Conservation (phyloP, 2,113 vertebrate genomes). For the Trematomus loennbergii region DNA sequence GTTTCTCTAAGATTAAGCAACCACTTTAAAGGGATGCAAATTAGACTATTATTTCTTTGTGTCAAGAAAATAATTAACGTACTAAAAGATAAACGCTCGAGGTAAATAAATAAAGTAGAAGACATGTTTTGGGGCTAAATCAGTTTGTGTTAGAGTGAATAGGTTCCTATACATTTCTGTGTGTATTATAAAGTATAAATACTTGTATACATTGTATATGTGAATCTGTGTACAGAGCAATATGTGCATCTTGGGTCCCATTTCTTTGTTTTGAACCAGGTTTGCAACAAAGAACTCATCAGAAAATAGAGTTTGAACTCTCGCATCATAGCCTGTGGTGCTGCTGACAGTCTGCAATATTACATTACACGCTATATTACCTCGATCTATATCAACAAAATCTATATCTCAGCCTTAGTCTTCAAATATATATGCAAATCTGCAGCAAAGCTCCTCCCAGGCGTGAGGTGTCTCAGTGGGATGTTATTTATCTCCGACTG, state of each 20-base stretch:
- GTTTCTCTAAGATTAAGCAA: constrained; percentile 5
- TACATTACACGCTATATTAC: constrained; percentile 32
- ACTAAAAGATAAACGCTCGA: not conserved
- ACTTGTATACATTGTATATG: not conserved
- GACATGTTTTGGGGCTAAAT: not conserved
- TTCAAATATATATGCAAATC: constrained; percentile 54
- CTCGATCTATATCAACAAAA: constrained; percentile 21
- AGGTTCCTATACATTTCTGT: not conserved
- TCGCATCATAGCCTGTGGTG: constrained; percentile 1
- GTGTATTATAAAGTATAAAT: not conserved
- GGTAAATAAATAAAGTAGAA: constrained; percentile 3
- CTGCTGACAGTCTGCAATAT: constrained; percentile 1
- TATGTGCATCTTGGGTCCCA: not conserved
- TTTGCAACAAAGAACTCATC: constrained; percentile 11
- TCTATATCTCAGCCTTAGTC: constrained; percentile 11
- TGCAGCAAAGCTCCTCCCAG: not conserved
- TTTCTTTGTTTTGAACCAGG: not conserved
- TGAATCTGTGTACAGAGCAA: not conserved
- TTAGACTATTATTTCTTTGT: constrained; percentile 3
- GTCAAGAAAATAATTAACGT: not conserved
- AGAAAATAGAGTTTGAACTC: constrained; percentile 1
- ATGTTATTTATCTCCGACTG: constrained; percentile 26
- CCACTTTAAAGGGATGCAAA: constrained; percentile 14
- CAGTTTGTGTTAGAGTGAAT: not conserved
- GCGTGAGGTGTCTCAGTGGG: constrained; percentile 9